These are phyloP conservation scores for Melanchra persicariae DNA, from an alignment of 2,888 invertebrate species.

Conservation along the genomic window DNA sequence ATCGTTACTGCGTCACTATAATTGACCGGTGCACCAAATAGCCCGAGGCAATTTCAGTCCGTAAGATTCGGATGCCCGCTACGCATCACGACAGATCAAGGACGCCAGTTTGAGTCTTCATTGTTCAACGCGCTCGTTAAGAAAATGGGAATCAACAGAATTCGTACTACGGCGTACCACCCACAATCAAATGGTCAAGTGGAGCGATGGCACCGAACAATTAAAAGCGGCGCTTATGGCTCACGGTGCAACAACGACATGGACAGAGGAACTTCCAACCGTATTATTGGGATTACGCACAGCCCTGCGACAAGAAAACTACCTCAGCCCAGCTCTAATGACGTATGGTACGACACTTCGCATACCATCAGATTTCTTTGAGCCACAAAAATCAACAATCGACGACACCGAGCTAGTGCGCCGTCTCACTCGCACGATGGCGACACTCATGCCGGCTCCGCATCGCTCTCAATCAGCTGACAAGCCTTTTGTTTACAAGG, in stretches of 20 bases:
- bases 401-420: slow-evolving; percentile 9
- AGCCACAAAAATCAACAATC: background rate
- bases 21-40: slow-evolving; percentile 24
- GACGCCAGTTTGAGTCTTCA: background rate
- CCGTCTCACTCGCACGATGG: slow-evolving; percentile 1
- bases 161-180: background rate
- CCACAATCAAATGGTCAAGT: background rate
- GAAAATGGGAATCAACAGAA: background rate
- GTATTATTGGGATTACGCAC: background rate
- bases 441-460: background rate
- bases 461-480: background rate
- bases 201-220: background rate
- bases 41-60: slow-evolving; percentile 16
- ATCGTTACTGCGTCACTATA: slow-evolving; percentile 29
- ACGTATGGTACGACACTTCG: slow-evolving; percentile 2
- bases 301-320: background rate
- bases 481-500: slow-evolving; percentile 19
- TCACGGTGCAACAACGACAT: background rate
- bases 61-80: background rate
- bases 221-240: background rate
- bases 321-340: background rate
- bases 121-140: background rate
- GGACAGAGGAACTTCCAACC: background rate
- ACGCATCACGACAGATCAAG: background rate
- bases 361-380: slow-evolving; percentile 9